phyloP scores from a whole-genome alignment of 2,113 vertebrate genomes.

The Rafetus swinhoei region DNA sequence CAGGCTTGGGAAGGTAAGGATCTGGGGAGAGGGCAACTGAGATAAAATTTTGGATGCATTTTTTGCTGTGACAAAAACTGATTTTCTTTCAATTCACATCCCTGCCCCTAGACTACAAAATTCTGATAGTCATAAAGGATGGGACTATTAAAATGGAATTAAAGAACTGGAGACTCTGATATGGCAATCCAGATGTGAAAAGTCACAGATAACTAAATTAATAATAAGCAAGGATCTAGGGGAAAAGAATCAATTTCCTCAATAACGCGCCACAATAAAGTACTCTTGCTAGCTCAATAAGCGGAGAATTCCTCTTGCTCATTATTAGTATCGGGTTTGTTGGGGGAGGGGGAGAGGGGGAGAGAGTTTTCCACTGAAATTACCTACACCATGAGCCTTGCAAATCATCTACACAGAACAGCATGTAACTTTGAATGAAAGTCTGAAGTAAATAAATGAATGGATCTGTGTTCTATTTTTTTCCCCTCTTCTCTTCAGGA shows the following conservation, averaged over 20 bases:
- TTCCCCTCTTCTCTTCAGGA: constrained; percentile 67
- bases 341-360: too few species aligned
- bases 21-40: neutral
- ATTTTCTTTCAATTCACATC: neutral
- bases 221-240: neutral
- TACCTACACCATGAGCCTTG: neutral
- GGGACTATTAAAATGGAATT: neutral
- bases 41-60: neutral
- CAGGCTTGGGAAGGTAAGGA: neutral
- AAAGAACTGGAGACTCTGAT: rapidly evolving
- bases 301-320: constrained; percentile 36
- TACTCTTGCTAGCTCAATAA: neutral
- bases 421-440: constrained; percentile 53
- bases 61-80: neutral
- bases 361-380: neutral
- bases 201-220: neutral
- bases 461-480: constrained; percentile 71
- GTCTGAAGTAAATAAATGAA: constrained; percentile 63
- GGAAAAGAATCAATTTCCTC: neutral
- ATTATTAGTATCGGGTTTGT: neutral
- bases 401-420: constrained; percentile 14
- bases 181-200: neutral
- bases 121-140: neutral
- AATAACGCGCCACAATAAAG: neutral
- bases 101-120: neutral